Base-by-base conservation (phyloP, 2,888 invertebrate species). In the Drosophila macrothrix region DNA sequence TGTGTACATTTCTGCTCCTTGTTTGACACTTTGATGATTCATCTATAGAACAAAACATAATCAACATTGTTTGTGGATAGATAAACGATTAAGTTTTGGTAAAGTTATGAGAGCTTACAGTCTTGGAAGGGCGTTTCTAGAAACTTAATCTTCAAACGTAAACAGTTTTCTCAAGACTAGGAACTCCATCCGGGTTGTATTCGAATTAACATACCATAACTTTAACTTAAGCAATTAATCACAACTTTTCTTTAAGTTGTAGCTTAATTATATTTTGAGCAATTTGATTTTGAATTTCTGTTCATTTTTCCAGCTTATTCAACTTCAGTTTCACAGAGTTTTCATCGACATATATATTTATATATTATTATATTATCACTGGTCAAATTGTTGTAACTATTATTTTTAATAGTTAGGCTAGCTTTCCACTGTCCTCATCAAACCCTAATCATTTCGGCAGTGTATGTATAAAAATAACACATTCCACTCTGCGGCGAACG, bases 381-480 rank as follows among this genome's bases (percentile, higher is more conserved):
- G 7, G 7, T 16, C 7, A 25, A 46, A 46, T 22, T 46, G 7
- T 22, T 0, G 14, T 7, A 46, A 22, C 43, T 43, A 43, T 22
- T 43, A 22, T 46, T 46, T 43, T 12, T 12, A n/a, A 39, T 39
- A 19, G 19, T 16, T 25, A 0, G 16, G 4, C 22, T 0, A 9
- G 46, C 46, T 46, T 25, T 46, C 25, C 16, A 16, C 25, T 9
- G 16, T 9, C 25, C 25, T 25, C 46, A 25, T 25, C 46, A 46
- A 25, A 25, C 16, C 25, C 46, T 46, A 46, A 46, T 46, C 49
- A 56, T 16, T n/a, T 39, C 7, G 4, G 10, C 10, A 35, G 28
- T 49, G 33, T 62, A 62, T 46, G 12, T 43, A 52, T 41, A 79
- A 72, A 80, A 88, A 82, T 77, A 83, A 84, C 82, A 88, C 84